Conservation (phyloP, 1,140 invertebrate genomes). For the Apolygus lucorum region DNA sequence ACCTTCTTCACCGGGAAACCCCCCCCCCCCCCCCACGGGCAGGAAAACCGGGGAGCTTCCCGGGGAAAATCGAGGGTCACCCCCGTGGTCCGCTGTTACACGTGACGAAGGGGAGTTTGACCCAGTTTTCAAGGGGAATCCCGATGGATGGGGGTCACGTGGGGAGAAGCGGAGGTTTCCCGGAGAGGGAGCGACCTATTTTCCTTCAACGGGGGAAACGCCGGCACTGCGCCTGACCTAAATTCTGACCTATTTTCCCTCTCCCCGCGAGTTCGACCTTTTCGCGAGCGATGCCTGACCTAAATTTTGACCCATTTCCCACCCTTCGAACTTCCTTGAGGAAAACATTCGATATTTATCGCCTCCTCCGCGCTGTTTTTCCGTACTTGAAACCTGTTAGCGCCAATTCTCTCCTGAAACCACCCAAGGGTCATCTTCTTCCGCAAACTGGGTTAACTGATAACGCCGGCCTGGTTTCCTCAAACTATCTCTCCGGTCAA, state of each 20-base stretch:
- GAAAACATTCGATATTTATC: too few species aligned
- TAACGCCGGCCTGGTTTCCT: too few species aligned
- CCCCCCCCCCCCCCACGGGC: background rate
- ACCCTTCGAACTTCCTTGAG: too few species aligned
- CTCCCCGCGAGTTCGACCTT: background rate
- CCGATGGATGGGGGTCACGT: conserved; percentile 12
- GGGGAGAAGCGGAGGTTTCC: conserved; percentile 30
- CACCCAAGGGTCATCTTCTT: too few species aligned
- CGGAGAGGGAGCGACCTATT: conserved; percentile 2
- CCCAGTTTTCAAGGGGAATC: background rate
- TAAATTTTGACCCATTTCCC: background rate
- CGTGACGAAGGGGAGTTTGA: conserved; percentile 4
- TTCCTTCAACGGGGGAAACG: background rate
- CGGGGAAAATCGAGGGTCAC: conserved; percentile 9
- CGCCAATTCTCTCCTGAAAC: too few species aligned
- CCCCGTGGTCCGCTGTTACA: conserved; percentile 1
- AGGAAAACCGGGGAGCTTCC: background rate
- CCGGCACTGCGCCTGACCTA: background rate
- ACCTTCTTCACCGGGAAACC: too few species aligned
- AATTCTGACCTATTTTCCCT: background rate
- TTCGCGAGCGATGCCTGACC: background rate
- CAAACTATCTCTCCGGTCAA: too few species aligned
- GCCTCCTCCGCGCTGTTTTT: too few species aligned
- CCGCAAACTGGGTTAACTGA: too few species aligned
- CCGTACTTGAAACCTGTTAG: too few species aligned